Evolutionary conservation across 1,140 invertebrate genomes (phyloP).

Genomic region (Dufourea novaeangliae): DNA sequence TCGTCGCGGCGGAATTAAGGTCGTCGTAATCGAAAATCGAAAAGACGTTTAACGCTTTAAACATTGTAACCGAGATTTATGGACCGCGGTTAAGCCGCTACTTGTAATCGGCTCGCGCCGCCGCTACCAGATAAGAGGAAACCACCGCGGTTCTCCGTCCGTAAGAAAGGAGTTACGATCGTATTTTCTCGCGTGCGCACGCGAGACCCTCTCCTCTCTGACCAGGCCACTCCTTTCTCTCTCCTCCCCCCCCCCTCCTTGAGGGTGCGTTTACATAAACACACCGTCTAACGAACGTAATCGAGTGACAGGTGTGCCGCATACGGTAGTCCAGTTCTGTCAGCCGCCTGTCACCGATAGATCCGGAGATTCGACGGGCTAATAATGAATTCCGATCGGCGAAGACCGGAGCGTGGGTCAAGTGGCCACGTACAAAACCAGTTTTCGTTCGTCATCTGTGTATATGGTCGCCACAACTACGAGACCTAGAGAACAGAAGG

Average conservation of each 20-base stretch:
- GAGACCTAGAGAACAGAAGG: not conserved
- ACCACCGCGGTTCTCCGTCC: not conserved
- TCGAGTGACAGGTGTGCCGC: conserved; percentile 54
- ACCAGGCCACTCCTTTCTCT: not conserved
- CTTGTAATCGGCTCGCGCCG: conserved; percentile 54
- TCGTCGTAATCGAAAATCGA: conserved; percentile 2
- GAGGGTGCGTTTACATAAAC: conserved; percentile 70
- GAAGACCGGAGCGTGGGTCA: not conserved
- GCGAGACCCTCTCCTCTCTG: not conserved
- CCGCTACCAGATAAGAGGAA: conserved; percentile 19
- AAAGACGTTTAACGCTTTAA: conserved; percentile 53
- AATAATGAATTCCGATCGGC: conserved; percentile 3
- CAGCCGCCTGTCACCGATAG: not conserved
- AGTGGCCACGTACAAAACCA: not conserved
- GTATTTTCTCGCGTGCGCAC: not conserved
- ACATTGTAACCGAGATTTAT: conserved; percentile 53
- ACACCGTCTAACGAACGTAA: conserved; percentile 54
- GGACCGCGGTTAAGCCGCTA: conserved; percentile 31
- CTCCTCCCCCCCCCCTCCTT: too few relatives aligned
- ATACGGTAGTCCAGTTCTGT: not conserved
- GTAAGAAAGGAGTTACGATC: not conserved
- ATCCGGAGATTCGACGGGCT: not conserved
- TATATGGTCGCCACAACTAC: too few relatives aligned
- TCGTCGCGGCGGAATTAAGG: conserved; percentile 19
- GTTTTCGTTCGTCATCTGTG: not conserved